These are phyloP conservation scores for Drosophila kikkawai DNA, from an alignment of 1,140 invertebrate species.

Conservation along the genomic window DNA sequence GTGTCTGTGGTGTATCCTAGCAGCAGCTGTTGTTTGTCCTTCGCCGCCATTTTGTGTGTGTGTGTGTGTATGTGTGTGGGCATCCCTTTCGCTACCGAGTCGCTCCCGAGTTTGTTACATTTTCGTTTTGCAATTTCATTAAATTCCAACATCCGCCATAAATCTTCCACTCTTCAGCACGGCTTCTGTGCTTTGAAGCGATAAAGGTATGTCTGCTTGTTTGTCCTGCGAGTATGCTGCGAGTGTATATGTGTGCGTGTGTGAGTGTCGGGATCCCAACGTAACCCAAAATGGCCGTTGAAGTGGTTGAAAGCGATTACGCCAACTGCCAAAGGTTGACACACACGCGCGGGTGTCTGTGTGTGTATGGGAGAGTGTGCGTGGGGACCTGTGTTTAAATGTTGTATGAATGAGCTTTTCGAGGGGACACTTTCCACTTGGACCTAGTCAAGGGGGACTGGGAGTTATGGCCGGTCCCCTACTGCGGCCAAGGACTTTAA, in stretches of 20 bases:
- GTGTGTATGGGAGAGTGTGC: conserved; percentile 13
- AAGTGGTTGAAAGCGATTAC: conserved; percentile 83
- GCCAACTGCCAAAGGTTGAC: conserved; percentile 79
- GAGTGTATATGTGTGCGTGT: not conserved
- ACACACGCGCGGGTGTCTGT: conserved; percentile 20
- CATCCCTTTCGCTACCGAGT: conserved; percentile 35
- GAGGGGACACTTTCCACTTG: conserved; percentile 50
- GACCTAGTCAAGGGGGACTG: conserved; percentile 12
- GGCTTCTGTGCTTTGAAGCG: conserved; percentile 83
- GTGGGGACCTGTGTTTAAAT: conserved; percentile 64
- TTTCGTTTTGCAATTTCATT: conserved; percentile 85
- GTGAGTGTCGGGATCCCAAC: conserved; percentile 30
- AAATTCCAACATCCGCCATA: conserved; percentile 84
- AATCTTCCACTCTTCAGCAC: conserved; percentile 83
- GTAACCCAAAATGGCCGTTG: conserved; percentile 77
- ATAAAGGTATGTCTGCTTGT: conserved; percentile 75
- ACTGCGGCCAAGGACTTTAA: conserved; percentile 34
- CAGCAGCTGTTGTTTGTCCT: conserved; percentile 82
- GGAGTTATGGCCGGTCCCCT: conserved; percentile 62
- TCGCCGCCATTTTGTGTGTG: conserved; percentile 79
- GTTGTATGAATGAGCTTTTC: conserved; percentile 78
- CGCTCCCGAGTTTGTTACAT: conserved; percentile 68
- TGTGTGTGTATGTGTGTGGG: conserved; percentile 41
- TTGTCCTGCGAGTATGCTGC: conserved; percentile 28
- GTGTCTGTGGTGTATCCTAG: conserved; percentile 38